phyloP scores from a whole-genome alignment of 2,797 vertebrate species.

The Aphelocoma californica region DNA sequence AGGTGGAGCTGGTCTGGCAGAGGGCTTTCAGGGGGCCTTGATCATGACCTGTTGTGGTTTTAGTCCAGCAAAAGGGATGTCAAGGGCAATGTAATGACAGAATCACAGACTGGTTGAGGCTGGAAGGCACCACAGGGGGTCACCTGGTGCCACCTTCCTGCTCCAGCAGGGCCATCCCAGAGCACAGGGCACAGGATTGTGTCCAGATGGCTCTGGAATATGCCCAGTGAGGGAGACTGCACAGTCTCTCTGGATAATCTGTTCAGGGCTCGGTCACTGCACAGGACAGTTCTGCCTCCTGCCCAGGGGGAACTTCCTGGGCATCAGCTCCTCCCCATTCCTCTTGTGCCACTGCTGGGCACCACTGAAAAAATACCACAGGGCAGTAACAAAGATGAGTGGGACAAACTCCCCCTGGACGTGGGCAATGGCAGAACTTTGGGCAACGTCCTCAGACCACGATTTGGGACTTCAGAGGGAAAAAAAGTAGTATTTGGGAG shows the following conservation, averaged over 20 bases:
- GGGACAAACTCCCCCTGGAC: neutral
- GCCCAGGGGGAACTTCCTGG: neutral
- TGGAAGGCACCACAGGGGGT: neutral
- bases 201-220: neutral
- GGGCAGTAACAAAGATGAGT: neutral
- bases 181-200: neutral
- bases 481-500: neutral
- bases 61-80: neutral
- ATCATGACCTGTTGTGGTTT: neutral
- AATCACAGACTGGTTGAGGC: neutral
- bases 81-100: neutral
- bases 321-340: neutral
- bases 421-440: neutral
- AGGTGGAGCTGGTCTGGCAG: neutral
- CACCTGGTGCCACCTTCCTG: neutral
- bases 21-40: neutral
- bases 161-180: neutral
- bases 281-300: neutral
- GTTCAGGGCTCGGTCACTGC: fast-evolving
- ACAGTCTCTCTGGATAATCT: neutral
- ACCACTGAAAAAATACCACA: neutral
- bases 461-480: neutral
- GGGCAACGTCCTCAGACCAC: neutral
- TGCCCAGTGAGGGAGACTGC: neutral
- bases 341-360: neutral